These are phyloP conservation scores for Brachionus rubens DNA, from an alignment of 1,140 invertebrate species.

Conservation along the genomic window DNA sequence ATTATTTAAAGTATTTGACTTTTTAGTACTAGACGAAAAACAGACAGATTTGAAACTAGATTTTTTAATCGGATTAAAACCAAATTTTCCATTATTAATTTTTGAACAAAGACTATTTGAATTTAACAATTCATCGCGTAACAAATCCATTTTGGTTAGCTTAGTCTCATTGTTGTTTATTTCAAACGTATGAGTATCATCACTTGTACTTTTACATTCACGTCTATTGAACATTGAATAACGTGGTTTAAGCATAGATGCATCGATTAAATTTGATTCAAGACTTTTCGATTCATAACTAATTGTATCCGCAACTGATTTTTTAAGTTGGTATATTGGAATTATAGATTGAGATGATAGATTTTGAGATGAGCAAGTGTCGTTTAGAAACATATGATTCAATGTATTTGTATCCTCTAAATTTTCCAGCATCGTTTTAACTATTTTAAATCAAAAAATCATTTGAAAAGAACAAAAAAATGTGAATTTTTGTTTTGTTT, in stretches of 20 bases:
- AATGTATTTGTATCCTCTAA: too few relatives aligned
- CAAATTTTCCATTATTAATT: slow-evolving; percentile 2
- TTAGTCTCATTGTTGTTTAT: slow-evolving; percentile 17
- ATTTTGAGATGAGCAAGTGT: too few relatives aligned
- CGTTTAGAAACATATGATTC: too few relatives aligned
- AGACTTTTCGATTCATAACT: background rate
- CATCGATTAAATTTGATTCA: background rate
- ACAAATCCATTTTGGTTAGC: background rate
- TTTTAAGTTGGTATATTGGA: background rate
- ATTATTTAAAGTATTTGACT: background rate
- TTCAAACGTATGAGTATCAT: background rate
- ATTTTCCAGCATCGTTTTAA: too few relatives aligned
- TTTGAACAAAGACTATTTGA: background rate
- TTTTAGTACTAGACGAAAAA: background rate
- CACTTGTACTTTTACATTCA: slow-evolving; percentile 15
- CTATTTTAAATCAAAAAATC: too few relatives aligned
- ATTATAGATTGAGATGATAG: slow-evolving; percentile 23
- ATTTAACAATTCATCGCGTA: background rate
- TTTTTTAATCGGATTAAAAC: slow-evolving; percentile 21
- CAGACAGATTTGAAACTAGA: background rate
- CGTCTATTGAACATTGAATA: background rate
- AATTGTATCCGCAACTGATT: background rate
- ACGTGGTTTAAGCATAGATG: background rate
- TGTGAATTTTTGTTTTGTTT: too few relatives aligned
- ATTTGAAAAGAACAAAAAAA: too few relatives aligned